Evolutionary conservation across 2,888 invertebrate genomes (phyloP).

Genomic region (Gnatocerus cornutus): DNA sequence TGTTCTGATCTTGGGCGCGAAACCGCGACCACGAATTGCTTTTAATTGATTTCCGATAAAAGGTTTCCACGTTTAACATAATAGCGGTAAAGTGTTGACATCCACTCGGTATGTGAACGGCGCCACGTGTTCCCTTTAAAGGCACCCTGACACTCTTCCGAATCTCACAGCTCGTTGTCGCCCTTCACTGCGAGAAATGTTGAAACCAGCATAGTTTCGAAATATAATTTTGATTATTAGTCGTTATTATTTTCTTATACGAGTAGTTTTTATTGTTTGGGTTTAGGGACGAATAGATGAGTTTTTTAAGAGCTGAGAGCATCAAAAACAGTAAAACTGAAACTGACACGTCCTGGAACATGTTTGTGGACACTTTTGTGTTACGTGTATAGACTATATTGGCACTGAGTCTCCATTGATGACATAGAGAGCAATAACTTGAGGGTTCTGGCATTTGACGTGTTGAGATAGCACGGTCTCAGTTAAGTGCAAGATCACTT

Average conservation of each 20-base stretch:
- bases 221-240: no score
- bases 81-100: constrained; percentile 71
- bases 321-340: constrained; percentile 40
- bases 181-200: constrained; percentile 6
- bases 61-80: constrained; percentile 70
- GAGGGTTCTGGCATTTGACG: constrained; percentile 45
- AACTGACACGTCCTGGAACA: constrained; percentile 37
- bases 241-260: no score
- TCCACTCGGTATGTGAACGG: constrained; percentile 65
- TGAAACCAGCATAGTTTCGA: background rate
- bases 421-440: constrained; percentile 40
- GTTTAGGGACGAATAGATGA: no score
- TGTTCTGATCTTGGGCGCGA: constrained; percentile 57
- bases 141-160: constrained; percentile 37
- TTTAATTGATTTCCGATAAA: constrained; percentile 72
- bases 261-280: no score
- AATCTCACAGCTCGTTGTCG: constrained; percentile 2
- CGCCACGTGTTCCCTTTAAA: constrained; percentile 59
- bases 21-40: constrained; percentile 69
- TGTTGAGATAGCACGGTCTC: constrained; percentile 12
- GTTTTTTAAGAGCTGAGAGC: constrained; percentile 10
- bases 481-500: constrained; percentile 12
- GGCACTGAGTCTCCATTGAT: constrained; percentile 42
- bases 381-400: constrained; percentile 36
- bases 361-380: constrained; percentile 44